Evolutionary conservation across 2,113 vertebrate species (phyloP).

Genomic region (Gorilla gorilla): DNA sequence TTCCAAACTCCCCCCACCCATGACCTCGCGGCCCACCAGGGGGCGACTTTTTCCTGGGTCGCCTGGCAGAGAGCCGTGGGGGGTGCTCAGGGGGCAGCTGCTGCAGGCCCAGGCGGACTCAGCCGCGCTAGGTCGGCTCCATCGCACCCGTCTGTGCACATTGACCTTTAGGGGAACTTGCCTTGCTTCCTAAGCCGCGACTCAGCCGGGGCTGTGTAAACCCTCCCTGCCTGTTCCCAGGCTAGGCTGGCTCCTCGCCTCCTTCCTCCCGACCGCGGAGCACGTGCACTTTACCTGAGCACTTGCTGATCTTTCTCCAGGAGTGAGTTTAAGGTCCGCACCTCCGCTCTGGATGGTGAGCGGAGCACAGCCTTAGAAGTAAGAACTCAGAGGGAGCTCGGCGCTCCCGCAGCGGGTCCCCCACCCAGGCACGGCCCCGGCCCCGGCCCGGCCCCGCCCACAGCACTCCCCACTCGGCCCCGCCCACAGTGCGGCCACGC

Average conservation of each 20-base stretch:
- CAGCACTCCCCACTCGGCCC: neutral
- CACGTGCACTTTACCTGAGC: conserved; percentile 28
- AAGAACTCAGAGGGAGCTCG: neutral
- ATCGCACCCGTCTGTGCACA: neutral
- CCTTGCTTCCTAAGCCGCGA: neutral
- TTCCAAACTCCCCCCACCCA: too few species aligned
- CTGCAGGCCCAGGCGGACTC: too few species aligned
- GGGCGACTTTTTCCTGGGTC: neutral
- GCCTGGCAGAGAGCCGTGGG: neutral
- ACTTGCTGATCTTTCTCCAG: neutral
- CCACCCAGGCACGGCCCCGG: neutral
- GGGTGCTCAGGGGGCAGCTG: too few species aligned
- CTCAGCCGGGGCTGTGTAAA: neutral
- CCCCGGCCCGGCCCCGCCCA: neutral
- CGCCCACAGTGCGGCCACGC: too few species aligned
- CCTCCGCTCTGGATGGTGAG: neutral
- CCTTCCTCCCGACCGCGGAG: neutral
- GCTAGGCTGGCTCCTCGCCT: neutral
- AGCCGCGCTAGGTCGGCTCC: neutral
- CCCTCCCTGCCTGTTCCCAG: neutral
- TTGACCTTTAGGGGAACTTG: neutral
- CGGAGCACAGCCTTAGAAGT: fast-evolving
- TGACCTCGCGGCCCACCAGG: fast-evolving
- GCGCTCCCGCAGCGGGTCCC: too few species aligned
- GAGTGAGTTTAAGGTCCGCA: neutral